Conservation (phyloP, 2,113 vertebrate species). For the Carollia perspicillata region DNA sequence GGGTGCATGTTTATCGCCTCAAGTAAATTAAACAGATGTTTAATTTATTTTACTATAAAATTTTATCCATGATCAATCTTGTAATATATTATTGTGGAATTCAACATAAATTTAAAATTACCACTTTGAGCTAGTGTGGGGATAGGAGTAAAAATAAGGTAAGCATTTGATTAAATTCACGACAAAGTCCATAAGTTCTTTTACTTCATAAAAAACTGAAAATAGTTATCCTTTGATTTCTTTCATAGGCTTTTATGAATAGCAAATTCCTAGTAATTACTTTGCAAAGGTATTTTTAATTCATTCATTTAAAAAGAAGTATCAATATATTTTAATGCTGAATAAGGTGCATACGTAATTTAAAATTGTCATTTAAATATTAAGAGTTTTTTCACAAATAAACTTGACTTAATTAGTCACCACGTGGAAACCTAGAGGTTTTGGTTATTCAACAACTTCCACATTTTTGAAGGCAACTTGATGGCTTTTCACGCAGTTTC, state of each 20-base stretch:
- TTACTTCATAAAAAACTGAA: background rate
- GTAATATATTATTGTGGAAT: background rate
- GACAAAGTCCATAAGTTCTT: background rate
- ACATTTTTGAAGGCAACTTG: background rate
- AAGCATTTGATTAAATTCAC: slow-evolving; percentile 1
- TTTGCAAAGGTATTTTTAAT: slow-evolving; percentile 22
- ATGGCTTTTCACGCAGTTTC: background rate
- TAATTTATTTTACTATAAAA: background rate
- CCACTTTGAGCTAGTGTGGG: background rate
- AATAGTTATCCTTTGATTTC: background rate
- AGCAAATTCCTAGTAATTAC: background rate
- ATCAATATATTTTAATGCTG: background rate
- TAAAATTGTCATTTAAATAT: background rate
- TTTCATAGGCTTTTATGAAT: background rate
- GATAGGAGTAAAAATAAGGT: background rate
- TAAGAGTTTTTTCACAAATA: background rate
- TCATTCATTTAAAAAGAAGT: background rate
- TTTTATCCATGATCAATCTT: background rate
- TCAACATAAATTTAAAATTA: background rate
- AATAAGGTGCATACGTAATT: background rate
- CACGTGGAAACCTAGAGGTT: background rate
- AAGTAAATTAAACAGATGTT: background rate
- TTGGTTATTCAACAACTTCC: background rate
- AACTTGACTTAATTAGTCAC: background rate
- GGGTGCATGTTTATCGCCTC: background rate